Base-by-base conservation (phyloP, 2,888 invertebrate species). In the Bombyx huttoni region DNA sequence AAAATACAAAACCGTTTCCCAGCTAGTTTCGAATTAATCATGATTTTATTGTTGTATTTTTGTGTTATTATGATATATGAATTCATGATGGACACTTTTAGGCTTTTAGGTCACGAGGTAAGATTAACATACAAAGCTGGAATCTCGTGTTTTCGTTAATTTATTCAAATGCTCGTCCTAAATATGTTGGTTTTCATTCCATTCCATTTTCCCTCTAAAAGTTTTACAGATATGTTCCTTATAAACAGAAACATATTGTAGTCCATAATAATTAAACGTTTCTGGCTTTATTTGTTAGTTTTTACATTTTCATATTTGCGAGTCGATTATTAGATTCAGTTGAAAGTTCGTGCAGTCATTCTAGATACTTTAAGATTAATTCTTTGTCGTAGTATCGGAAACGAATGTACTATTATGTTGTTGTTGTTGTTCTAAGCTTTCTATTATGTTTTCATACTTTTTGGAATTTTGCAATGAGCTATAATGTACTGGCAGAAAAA, bases 31-130 rank as follows among this genome's bases (percentile, higher is more conserved):
- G 12, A 40, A 40, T 40, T 40, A 10, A 1, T 3, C 40, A 5
- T 40, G 12, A 40, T 40, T 40, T 24, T 24, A 24, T 40, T 40
- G 40, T 40, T 40, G 8, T 40, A 40, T 24, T 24, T 24, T 24
- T 24, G 24, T 24, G 24, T 24, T 24, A 24, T 24, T 24, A 24
- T 24, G 24, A 24, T 24, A 52, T 52, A 46, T 57, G 60, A 66
- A 65, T 66, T 58, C 61, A 65, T 66, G 70, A 71, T 65, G 68
- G 62, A 59, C 64, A 59, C 65, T 70, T 59, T 57, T 58, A 60
- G 56, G 60, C 61, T 78, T 73, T 67, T 72, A 56, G 77, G 78
- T 70, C 75, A 68, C 57, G 60, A 67, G 63, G 59, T 61, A 63
- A 64, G 56, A 56, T 52, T 54, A 53, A 57, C 51, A 45, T 47